Evolutionary conservation across 2,888 invertebrate genomes (phyloP).

Genomic region (Pyrgus malvae): DNA sequence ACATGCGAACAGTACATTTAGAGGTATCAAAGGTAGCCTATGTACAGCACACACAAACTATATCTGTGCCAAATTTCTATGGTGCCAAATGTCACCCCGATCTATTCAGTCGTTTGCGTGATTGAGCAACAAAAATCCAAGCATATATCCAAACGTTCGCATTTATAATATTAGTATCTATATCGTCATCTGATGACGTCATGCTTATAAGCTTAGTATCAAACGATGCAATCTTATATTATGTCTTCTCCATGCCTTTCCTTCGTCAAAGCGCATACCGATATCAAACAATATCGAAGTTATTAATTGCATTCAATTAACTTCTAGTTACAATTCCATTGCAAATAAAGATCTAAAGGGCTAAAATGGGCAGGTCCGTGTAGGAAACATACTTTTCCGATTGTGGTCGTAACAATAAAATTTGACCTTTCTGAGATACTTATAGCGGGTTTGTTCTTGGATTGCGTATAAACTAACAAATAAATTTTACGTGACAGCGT

Average conservation of each 20-base stretch:
- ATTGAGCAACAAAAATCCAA: too few relatives aligned
- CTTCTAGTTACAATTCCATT: constrained; percentile 5
- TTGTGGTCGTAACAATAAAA: constrained; percentile 17
- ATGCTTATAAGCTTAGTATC: too few relatives aligned
- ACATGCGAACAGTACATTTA: too few relatives aligned
- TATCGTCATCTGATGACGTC: too few relatives aligned
- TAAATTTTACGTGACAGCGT: constrained; percentile 6
- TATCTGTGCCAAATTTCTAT: too few relatives aligned
- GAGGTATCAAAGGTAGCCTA: too few relatives aligned
- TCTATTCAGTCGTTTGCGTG: too few relatives aligned
- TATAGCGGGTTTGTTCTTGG: constrained; percentile 13
- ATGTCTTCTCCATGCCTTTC: constrained; percentile 1
- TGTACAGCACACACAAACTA: too few relatives aligned
- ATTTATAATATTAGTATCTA: too few relatives aligned
- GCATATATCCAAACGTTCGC: too few relatives aligned
- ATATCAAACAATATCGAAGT: constrained; percentile 17
- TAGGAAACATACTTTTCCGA: constrained; percentile 15
- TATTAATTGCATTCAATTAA: constrained; percentile 22
- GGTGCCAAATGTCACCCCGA: too few relatives aligned
- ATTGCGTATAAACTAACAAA: constrained; percentile 17
- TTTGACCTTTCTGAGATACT: constrained; percentile 5
- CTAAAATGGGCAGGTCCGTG: constrained; percentile 19
- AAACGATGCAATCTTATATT: too few relatives aligned
- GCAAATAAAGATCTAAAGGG: constrained; percentile 9
- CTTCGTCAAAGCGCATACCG: constrained; percentile 6